Conservation (phyloP, 2,888 invertebrate species). For the Drosophila fungiperda region DNA sequence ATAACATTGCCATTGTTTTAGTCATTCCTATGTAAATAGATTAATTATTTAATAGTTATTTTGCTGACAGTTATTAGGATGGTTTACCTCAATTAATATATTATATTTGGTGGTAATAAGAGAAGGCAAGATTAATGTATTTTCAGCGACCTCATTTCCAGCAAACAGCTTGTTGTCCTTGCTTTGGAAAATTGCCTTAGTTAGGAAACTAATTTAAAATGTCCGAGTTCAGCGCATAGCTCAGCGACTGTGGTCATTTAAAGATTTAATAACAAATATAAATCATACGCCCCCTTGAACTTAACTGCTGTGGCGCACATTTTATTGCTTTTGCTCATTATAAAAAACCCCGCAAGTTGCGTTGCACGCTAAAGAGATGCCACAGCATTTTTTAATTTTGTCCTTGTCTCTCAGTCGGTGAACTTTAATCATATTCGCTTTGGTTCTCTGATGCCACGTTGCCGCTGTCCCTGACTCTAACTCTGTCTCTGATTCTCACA, state of each 20-base stretch:
- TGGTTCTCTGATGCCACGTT: constrained; percentile 8
- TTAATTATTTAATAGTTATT: neutral
- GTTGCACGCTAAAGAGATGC: constrained; percentile 60
- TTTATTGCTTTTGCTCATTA: constrained; percentile 76
- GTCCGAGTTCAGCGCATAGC: constrained; percentile 15
- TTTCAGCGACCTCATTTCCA: constrained; percentile 11
- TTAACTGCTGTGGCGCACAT: constrained; percentile 38
- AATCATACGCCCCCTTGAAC: constrained; percentile 69
- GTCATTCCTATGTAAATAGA: neutral
- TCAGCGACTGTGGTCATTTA: constrained; percentile 46
- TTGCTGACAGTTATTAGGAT: neutral
- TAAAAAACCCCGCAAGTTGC: constrained; percentile 51
- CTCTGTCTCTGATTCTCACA: neutral
- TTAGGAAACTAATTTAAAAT: constrained; percentile 54
- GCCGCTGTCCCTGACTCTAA: neutral
- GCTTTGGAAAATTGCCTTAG: constrained; percentile 46
- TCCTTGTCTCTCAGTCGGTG: constrained; percentile 52
- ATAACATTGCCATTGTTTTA: neutral
- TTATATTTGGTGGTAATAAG: constrained; percentile 4
- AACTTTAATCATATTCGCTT: constrained; percentile 77
- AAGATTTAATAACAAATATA: constrained; percentile 74
- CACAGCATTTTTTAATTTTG: constrained; percentile 74
- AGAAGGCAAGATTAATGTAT: constrained; percentile 14
- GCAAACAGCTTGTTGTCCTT: constrained; percentile 5
- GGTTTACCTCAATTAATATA: neutral